Percentiles rank a stretch among this genome's conserved stretches.
phyloP scores from a whole-genome alignment of 1,140 invertebrate genomes.

The Drosophila saltans region DNA sequence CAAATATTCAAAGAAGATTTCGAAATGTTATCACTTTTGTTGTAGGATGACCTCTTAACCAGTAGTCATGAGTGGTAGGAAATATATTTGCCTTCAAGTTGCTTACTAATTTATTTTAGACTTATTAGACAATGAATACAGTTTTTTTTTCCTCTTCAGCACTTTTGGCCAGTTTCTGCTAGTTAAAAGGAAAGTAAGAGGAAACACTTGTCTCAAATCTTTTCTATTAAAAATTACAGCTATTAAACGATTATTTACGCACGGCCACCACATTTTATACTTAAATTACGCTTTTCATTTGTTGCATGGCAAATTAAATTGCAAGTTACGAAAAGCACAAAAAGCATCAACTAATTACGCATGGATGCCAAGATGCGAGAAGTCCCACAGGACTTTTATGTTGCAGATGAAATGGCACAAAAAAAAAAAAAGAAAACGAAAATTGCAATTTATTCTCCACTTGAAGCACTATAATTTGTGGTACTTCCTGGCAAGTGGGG shows the following conservation, averaged over 20 bases:
- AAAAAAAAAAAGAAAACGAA: constrained; percentile 3
- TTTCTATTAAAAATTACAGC: too few species aligned
- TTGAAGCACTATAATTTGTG: constrained; percentile 81
- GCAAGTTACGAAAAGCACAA: constrained; percentile 37
- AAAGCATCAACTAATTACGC: constrained; percentile 78
- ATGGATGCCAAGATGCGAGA: constrained; percentile 69
- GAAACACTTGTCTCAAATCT: too few species aligned
- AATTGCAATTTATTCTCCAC: constrained; percentile 74
- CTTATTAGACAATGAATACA: too few species aligned
- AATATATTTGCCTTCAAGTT: too few species aligned
- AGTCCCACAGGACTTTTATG: constrained; percentile 53
- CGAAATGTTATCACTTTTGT: too few species aligned
- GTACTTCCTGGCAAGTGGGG: constrained; percentile 45
- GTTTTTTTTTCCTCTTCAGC: too few species aligned
- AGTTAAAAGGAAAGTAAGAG: not conserved
- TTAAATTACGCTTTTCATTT: constrained; percentile 14
- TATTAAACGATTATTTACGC: constrained; percentile 72
- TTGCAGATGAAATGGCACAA: constrained; percentile 50
- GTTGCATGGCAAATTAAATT: constrained; percentile 62
- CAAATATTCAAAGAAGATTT: too few species aligned
- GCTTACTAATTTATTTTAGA: too few species aligned
- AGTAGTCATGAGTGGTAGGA: too few species aligned
- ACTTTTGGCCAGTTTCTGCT: not conserved
- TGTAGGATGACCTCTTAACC: too few species aligned
- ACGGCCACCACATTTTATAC: not conserved